Evolutionary conservation across 1,140 invertebrate genomes (phyloP).

Genomic region (Oedothorax gibbosus): DNA sequence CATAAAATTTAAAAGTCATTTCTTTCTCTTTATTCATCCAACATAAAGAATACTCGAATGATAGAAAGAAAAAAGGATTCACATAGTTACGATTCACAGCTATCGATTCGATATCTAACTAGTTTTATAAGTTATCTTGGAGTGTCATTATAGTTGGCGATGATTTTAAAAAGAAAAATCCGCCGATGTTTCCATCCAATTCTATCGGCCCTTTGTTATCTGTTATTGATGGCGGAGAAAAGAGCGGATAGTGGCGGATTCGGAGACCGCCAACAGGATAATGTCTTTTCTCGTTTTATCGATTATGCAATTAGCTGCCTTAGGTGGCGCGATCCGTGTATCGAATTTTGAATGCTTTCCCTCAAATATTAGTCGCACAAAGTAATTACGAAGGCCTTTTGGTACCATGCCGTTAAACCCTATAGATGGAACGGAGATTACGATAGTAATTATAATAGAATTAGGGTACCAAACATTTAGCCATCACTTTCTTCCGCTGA

Average conservation of each 20-base stretch:
- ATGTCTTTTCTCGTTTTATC: constrained; percentile 60
- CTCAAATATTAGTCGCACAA: constrained; percentile 55
- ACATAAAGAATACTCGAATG: not conserved
- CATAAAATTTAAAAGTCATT: constrained; percentile 29
- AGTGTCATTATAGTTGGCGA: constrained; percentile 46
- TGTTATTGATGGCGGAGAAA: constrained; percentile 55
- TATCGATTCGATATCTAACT: constrained; percentile 48
- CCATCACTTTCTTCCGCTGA: constrained; percentile 27
- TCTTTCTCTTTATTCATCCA: constrained; percentile 7
- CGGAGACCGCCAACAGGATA: constrained; percentile 59
- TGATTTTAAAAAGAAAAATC: constrained; percentile 54
- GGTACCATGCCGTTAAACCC: constrained; percentile 40
- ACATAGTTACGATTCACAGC: constrained; percentile 27
- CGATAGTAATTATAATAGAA: constrained; percentile 59
- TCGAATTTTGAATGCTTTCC: constrained; percentile 59
- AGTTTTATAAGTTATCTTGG: constrained; percentile 53
- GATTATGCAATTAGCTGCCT: constrained; percentile 59
- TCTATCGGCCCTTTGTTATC: constrained; percentile 58
- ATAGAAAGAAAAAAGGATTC: constrained; percentile 16
- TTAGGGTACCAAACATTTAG: constrained; percentile 47
- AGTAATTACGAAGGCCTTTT: constrained; percentile 55
- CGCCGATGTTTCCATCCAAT: constrained; percentile 24
- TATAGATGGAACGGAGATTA: constrained; percentile 42
- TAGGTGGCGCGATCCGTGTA: constrained; percentile 57
- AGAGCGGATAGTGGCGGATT: constrained; percentile 39